Base-by-base conservation (phyloP, 2,113 vertebrate genomes). In the Echinops telfairi region DNA sequence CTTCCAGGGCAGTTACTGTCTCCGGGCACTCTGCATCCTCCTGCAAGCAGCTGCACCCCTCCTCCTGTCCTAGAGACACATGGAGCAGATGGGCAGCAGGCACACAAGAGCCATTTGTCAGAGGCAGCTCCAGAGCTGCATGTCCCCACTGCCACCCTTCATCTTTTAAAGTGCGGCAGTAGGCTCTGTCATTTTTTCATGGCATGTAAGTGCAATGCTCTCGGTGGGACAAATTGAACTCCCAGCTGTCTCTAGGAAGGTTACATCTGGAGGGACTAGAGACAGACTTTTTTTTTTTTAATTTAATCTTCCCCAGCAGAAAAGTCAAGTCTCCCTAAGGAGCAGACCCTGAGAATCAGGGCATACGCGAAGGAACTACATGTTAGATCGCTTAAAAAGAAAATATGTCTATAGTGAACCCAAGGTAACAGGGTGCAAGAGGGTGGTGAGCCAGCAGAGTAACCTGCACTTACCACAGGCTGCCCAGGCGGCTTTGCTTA, bases 1-100 rank as follows among this genome's bases (percentile, higher is more conserved):
- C 91, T 96, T 93, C 75, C 93, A 95, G 92, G 64, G 58, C 38
- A 95, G 89, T 96, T 95, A 96, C 93, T 66, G 64, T 80, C 94
- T 93, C 81, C 77, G 27, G 91, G 94, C 84, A 94, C 68, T 73
- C 57, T n/a, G 73, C 27, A 86, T 7, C 23, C 73, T 90, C 83
- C 93, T 96, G 88, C 84, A 93, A 96, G 89, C 0, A 0, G 85
- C 20, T 70, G 38, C 47, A 94, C 80, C 83, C 38, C 22, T 43
- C 84, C 60, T 36, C 83, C 80, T 81, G 89, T 95, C 79, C 88
- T 85, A 88, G 79, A 94, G 64, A 87, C 33, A 38, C 79, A 36
- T 40, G 40, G 47, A 92, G 5, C 88, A 84, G 84, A 70, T 78
- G 95, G 83, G 29, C 36, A 95, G 53, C 1, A 94, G 31, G 60